phyloP scores from a whole-genome alignment of 2,888 invertebrate genomes.

The Dolichopus griseipennis region DNA sequence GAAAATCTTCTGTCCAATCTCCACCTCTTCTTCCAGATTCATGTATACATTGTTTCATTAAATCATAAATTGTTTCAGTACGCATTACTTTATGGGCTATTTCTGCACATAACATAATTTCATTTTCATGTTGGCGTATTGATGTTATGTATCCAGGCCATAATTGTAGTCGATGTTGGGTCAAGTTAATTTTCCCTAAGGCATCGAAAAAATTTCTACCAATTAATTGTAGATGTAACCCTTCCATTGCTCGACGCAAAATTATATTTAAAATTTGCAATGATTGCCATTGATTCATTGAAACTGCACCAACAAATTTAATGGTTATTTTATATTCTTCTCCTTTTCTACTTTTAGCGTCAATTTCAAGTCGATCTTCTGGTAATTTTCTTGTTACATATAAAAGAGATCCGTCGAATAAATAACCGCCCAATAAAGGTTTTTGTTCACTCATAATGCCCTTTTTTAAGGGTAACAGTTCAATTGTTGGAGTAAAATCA shows the following conservation, averaged over 20 bases:
- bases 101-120: conserved; percentile 69
- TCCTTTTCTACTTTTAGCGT: conserved; percentile 49
- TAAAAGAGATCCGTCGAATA: conserved; percentile 68
- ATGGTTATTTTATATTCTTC: conserved; percentile 48
- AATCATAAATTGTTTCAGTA: conserved; percentile 61
- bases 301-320: conserved; percentile 55
- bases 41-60: conserved; percentile 49
- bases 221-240: conserved; percentile 58
- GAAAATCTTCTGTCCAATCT: conserved; percentile 49
- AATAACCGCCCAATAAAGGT: conserved; percentile 52
- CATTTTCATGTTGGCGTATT: conserved; percentile 71
- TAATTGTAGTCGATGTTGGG: conserved; percentile 58
- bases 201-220: conserved; percentile 68
- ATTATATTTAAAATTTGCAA: conserved; percentile 73
- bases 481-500: conserved; percentile 62
- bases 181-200: conserved; percentile 51
- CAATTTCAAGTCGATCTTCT: conserved; percentile 50
- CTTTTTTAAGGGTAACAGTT: conserved; percentile 53
- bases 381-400: conserved; percentile 53
- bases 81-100: conserved; percentile 78
- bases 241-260: conserved; percentile 50
- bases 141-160: conserved; percentile 81
- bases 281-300: conserved; percentile 58
- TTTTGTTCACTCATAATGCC: conserved; percentile 52
- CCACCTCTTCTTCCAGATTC: conserved; percentile 33